phyloP scores from a whole-genome alignment of 2,113 vertebrate genomes.

The Elephantulus edwardii region DNA sequence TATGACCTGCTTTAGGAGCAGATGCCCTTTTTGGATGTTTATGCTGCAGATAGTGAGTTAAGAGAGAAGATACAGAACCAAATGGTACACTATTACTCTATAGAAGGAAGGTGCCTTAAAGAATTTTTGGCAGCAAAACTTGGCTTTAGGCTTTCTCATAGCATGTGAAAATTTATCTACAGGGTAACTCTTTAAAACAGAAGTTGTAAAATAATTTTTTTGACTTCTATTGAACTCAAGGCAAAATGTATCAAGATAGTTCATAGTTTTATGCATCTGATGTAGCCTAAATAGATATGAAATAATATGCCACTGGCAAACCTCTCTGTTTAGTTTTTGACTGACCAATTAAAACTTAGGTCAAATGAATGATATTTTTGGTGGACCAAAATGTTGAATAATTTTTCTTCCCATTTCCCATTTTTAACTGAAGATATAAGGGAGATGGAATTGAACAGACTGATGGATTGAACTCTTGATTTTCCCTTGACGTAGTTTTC shows the following conservation, averaged over 20 bases:
- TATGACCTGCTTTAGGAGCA: constrained; percentile 9
- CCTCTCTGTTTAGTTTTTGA: constrained; percentile 12
- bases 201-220: constrained; percentile 32
- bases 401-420: neutral
- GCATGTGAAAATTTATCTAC: neutral
- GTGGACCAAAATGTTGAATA: neutral
- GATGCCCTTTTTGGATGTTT: constrained; percentile 28
- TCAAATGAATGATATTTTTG: neutral
- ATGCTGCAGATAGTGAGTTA: constrained; percentile 7
- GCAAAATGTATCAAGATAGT: neutral
- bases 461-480: neutral
- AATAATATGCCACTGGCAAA: neutral
- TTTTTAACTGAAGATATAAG: neutral
- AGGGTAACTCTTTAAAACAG: neutral
- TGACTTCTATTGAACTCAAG: neutral
- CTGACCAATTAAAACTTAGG: neutral
- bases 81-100: constrained; percentile 16
- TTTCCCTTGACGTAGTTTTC: neutral
- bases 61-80: constrained; percentile 2
- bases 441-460: neutral
- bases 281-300: neutral
- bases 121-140: neutral
- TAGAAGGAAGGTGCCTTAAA: neutral
- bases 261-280: neutral
- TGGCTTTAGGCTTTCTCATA: neutral